phyloP scores from a whole-genome alignment of 2,888 invertebrate species.

The Tortrix viridana region DNA sequence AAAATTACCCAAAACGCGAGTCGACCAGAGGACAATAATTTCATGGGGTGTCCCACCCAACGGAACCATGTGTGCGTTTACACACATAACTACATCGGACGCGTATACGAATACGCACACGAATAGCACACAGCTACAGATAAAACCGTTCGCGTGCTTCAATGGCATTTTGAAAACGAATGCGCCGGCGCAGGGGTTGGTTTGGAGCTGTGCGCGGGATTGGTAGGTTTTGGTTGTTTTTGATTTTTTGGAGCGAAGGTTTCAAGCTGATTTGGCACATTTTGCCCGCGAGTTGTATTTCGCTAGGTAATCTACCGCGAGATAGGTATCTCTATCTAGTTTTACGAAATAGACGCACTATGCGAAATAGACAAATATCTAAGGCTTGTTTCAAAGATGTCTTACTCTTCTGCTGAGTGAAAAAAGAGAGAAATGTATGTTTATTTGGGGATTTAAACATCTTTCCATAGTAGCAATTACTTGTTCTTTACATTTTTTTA shows the following conservation, averaged over 20 bases:
- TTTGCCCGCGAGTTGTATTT: too few relatives aligned
- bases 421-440: too few relatives aligned
- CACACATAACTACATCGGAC: constrained; percentile 37
- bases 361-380: too few relatives aligned
- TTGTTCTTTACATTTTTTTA: too few relatives aligned
- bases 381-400: too few relatives aligned
- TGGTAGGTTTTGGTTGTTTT: background rate
- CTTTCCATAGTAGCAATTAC: too few relatives aligned
- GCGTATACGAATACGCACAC: constrained; percentile 40
- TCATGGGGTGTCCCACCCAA: constrained; percentile 70
- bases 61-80: constrained; percentile 51
- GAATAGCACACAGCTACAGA: constrained; percentile 46
- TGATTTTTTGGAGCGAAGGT: background rate
- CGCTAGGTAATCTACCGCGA: too few relatives aligned
- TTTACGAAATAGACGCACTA: too few relatives aligned
- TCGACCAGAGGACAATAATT: constrained; percentile 55
- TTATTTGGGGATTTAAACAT: too few relatives aligned
- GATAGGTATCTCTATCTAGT: too few relatives aligned
- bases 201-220: constrained; percentile 39
- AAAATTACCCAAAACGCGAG: constrained; percentile 31
- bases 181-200: constrained; percentile 49
- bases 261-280: background rate
- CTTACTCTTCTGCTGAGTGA: too few relatives aligned
- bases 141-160: constrained; percentile 61
- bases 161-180: constrained; percentile 54